These are phyloP conservation scores for Rachycentron canadum DNA, from an alignment of 2,797 vertebrate genomes.

Conservation along the genomic window DNA sequence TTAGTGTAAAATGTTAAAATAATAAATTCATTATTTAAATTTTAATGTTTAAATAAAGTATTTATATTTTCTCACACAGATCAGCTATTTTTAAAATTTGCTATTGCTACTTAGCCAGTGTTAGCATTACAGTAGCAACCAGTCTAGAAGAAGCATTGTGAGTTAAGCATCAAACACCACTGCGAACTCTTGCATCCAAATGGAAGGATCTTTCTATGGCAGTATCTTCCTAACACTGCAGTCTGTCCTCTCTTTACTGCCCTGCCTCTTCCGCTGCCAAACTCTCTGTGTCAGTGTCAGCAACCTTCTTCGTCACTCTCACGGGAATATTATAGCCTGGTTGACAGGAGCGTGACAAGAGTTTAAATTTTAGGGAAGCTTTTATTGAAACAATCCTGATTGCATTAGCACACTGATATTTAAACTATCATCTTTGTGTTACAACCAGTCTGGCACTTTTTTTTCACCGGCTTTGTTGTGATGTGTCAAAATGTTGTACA, in stretches of 20 bases:
- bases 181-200: background rate
- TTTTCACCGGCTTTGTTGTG: conserved; percentile 3
- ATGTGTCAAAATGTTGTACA: conserved; percentile 14
- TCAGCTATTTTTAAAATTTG: too few relatives aligned
- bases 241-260: background rate
- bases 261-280: background rate
- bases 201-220: background rate
- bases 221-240: background rate
- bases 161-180: too few relatives aligned
- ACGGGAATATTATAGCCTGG: conserved; percentile 8
- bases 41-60: background rate
- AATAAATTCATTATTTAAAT: too few relatives aligned
- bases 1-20: too few relatives aligned
- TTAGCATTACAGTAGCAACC: too few relatives aligned
- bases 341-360: conserved; percentile 39
- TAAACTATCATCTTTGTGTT: conserved; percentile 28
- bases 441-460: conserved; percentile 12
- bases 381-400: conserved; percentile 5
- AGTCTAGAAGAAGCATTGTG: too few relatives aligned
- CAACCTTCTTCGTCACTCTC: conserved; percentile 27
- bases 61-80: too few relatives aligned
- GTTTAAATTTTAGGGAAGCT: conserved; percentile 25
- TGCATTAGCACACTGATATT: conserved; percentile 7
- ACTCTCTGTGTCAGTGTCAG: conserved; percentile 13
- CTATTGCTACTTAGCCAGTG: too few relatives aligned